A percentile compares a stretch with the other conserved stretches of the same genome.
phyloP scores from a whole-genome alignment of 2,888 invertebrate genomes.

The Stegophylla sp. region DNA sequence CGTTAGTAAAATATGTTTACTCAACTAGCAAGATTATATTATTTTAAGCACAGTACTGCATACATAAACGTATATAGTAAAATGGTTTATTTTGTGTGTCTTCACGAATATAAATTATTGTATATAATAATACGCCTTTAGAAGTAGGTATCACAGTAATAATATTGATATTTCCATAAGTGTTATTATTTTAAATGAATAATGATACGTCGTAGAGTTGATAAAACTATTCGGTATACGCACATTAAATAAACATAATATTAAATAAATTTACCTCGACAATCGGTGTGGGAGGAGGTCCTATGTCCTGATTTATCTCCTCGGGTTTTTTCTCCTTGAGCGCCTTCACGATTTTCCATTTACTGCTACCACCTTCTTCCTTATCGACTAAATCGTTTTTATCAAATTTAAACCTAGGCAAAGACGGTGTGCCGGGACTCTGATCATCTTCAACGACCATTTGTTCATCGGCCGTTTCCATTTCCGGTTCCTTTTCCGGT shows the following conservation, averaged over 20 bases:
- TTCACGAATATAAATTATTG: no score
- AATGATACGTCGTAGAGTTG: no score
- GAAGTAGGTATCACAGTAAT: no score
- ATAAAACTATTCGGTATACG: no score
- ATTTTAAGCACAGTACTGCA: neutral
- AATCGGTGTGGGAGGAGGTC: conserved; percentile 65
- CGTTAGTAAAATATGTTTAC: neutral
- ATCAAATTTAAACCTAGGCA: conserved; percentile 69
- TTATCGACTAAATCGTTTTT: conserved; percentile 62
- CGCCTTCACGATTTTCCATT: conserved; percentile 89
- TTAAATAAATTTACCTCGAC: conserved; percentile 52
- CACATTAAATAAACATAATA: neutral
- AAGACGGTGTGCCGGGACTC: conserved; percentile 64
- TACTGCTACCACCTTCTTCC: conserved; percentile 76
- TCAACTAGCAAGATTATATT: neutral
- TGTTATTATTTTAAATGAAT: no score
- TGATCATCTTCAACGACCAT: conserved; percentile 61
- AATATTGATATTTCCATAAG: no score
- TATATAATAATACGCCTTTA: no score
- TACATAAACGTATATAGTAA: no score
- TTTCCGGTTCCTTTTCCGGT: conserved; percentile 64
- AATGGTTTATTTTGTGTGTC: no score
- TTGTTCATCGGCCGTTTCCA: conserved; percentile 62
- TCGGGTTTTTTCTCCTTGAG: conserved; percentile 88
- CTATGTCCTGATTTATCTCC: conserved; percentile 70